Evolutionary conservation across 2,113 vertebrate genomes (phyloP).

Genomic region (Macquaria ambigua): DNA sequence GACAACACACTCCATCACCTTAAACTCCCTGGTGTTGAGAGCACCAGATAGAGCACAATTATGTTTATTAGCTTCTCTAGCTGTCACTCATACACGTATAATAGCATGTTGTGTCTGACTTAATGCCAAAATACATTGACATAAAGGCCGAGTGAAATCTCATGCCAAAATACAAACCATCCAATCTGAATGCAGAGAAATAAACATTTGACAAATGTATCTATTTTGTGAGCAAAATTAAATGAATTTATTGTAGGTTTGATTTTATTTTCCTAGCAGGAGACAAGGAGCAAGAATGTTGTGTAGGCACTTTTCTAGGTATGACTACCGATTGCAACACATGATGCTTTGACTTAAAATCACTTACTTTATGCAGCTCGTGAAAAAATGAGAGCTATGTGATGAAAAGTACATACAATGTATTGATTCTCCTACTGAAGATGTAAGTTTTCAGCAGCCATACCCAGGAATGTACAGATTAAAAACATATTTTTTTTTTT

Average conservation of each 20-base stretch:
- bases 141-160: background rate
- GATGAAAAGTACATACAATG: background rate
- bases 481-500: background rate
- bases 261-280: background rate
- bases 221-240: background rate
- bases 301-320: background rate
- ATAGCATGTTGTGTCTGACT: constrained; percentile 36
- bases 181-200: background rate
- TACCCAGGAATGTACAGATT: background rate
- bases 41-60: constrained; percentile 60
- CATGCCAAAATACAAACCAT: constrained; percentile 15
- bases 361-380: background rate
- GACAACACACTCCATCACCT: constrained; percentile 71
- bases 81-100: constrained; percentile 66
- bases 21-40: constrained; percentile 52
- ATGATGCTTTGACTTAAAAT: background rate
- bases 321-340: background rate
- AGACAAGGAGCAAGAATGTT: background rate
- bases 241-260: background rate
- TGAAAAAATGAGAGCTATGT: background rate
- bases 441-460: background rate
- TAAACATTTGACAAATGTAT: constrained; percentile 4
- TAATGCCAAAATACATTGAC: constrained; percentile 31
- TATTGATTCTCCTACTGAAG: background rate
- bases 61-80: constrained; percentile 62